Conservation (phyloP, 1,140 invertebrate species). For the Caenorhabditis brenneri region DNA sequence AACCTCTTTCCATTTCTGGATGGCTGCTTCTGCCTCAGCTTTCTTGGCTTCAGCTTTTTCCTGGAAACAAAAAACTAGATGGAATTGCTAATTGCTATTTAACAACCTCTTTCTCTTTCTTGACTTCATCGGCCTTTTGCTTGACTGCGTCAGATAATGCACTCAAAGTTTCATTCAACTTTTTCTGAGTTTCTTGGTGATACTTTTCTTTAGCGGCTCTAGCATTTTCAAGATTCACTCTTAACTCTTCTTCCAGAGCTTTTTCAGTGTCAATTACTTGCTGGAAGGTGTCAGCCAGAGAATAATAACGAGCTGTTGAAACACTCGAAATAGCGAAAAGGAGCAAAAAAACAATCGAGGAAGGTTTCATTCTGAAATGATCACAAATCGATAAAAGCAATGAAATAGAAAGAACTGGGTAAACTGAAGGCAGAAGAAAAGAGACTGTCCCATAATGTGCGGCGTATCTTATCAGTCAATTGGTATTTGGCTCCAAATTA, state of each 20-base stretch:
- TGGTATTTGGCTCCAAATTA: slow-evolving; percentile 29
- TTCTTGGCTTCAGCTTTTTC: slow-evolving; percentile 24
- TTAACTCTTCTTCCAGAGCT: slow-evolving; percentile 40
- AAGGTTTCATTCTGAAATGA: neutral
- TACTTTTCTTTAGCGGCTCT: slow-evolving; percentile 19
- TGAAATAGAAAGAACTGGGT: neutral
- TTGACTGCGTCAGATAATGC: slow-evolving; percentile 36
- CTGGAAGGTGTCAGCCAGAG: slow-evolving; percentile 39
- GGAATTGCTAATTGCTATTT: neutral
- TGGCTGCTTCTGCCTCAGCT: neutral
- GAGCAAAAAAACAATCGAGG: neutral
- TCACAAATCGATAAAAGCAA: neutral
- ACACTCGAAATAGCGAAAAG: neutral
- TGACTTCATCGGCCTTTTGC: slow-evolving; percentile 12
- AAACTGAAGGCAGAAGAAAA: neutral
- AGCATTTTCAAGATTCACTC: slow-evolving; percentile 28
- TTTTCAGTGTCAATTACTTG: slow-evolving; percentile 35
- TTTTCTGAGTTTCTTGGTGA: slow-evolving; percentile 9
- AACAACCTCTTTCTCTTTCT: slow-evolving; percentile 27
- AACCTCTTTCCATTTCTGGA: slow-evolving; percentile 27
- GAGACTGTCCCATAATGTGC: neutral
- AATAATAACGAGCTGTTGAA: neutral
- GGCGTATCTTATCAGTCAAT: slow-evolving; percentile 24
- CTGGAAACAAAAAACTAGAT: neutral
- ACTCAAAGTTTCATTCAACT: slow-evolving; percentile 19